Base-by-base conservation (phyloP, 2,888 invertebrate species). In the Ochlodes sylvanus region DNA sequence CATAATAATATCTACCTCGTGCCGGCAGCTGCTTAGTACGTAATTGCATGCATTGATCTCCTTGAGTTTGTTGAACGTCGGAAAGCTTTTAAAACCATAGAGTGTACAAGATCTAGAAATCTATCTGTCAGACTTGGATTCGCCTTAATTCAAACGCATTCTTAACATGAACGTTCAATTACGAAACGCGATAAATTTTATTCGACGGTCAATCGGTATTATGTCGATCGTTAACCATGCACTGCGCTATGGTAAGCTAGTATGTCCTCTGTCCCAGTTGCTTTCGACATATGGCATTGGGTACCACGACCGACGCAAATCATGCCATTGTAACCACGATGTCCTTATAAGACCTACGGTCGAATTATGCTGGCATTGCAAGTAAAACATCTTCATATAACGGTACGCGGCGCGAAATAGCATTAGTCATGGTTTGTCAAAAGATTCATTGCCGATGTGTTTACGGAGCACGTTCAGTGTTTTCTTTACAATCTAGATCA, bases 21-120 rank as follows among this genome's bases (percentile, higher is more conserved):
- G 56, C 67, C 61, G 75, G 76, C 75, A 72, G 72, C 76, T 76
- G 78, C 68, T 68, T 72, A 58, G 72, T 75, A 71, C 69, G 76
- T 86, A 87, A 89, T 88, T 86, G 80, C 83, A 86, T 82, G 78
- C 80, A 89, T 86, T 84, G 88, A 85, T 91, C 89, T 89, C 90
- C 90, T 91, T 90, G 89, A 87, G 84, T 84, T 85, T 78, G 76
- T 87, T 85, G 88, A 86, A 90, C 85, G 85, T 80, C 87, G 85
- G 88, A 88, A 84, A 88, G 79, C 79, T 56, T 54, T 60, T 60
- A 60, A 32, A 12, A 52, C 21, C 52, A 21, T 60, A 60, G 52
- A 47, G 47, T 38, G n/a, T 57, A 58, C 12, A 7, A 58, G 27
- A 27, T 21, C 50, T 17, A 52, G n/a, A 54, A 60, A 21, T 60